Conservation (phyloP, 2,888 invertebrate genomes). For the Autographa pulchrina region DNA sequence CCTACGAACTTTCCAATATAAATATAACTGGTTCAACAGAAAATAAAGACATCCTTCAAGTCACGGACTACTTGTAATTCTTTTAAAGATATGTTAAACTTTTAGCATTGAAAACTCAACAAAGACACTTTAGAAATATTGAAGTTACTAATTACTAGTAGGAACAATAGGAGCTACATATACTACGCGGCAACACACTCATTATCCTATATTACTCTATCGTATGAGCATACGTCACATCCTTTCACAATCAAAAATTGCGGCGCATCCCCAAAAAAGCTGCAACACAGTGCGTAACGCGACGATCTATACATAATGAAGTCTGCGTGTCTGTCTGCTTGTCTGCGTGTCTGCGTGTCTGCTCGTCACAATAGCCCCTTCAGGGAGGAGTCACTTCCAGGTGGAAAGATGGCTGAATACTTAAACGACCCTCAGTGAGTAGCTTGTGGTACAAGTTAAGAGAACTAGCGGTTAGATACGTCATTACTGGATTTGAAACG, state of each 20-base stretch:
- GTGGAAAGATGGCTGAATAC: slow-evolving; percentile 81
- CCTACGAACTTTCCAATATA: too few relatives aligned
- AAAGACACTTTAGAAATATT: too few relatives aligned
- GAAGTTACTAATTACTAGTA: too few relatives aligned
- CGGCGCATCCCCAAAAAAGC: slow-evolving; percentile 22
- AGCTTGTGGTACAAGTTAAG: slow-evolving; percentile 53
- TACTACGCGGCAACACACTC: too few relatives aligned
- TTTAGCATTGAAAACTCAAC: too few relatives aligned
- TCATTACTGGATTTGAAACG: not conserved
- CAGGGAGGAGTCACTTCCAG: slow-evolving; percentile 83
- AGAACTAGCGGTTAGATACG: slow-evolving; percentile 2
- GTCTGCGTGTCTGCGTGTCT: slow-evolving; percentile 76
- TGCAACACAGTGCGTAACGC: slow-evolving; percentile 33
- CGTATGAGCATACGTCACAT: not conserved
- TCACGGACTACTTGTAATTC: too few relatives aligned
- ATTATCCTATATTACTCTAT: not conserved
- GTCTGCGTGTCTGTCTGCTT: slow-evolving; percentile 75
- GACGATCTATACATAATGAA: slow-evolving; percentile 66
- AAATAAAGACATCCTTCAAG: too few relatives aligned
- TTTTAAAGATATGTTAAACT: too few relatives aligned
- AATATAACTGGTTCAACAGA: too few relatives aligned
- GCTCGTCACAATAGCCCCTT: slow-evolving; percentile 79
- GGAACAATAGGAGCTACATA: too few relatives aligned
- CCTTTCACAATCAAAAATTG: slow-evolving; percentile 18
- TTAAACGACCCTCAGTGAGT: slow-evolving; percentile 74